These are phyloP conservation scores for Stomorhina lunata DNA, from an alignment of 2,888 invertebrate genomes.

Conservation along the genomic window DNA sequence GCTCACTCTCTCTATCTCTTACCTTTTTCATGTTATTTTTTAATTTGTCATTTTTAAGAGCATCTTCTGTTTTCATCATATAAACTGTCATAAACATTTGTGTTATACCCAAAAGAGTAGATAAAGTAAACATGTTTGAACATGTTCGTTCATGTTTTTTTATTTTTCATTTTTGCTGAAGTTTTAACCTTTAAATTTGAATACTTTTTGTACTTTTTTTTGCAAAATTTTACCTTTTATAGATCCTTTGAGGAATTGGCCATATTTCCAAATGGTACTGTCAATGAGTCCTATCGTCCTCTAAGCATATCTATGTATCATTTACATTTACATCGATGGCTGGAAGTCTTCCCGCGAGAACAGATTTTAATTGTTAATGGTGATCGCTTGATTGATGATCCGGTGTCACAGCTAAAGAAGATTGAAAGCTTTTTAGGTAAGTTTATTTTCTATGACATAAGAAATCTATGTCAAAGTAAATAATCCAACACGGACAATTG, in stretches of 20 bases:
- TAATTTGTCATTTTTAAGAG: background rate
- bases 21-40: background rate
- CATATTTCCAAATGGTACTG: slow-evolving; percentile 88
- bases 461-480: too few relatives aligned
- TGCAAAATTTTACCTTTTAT: background rate
- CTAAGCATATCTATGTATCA: slow-evolving; percentile 95
- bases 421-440: slow-evolving; percentile 93
- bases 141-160: too few relatives aligned
- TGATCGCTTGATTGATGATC: slow-evolving; percentile 93
- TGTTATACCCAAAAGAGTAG: too few relatives aligned
- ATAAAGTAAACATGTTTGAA: too few relatives aligned
- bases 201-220: slow-evolving; percentile 37
- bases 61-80: background rate
- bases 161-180: background rate
- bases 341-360: slow-evolving; percentile 93
- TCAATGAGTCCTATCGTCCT: slow-evolving; percentile 91
- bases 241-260: slow-evolving; percentile 91
- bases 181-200: background rate
- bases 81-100: background rate
- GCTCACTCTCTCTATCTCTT: too few relatives aligned
- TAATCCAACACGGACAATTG: too few relatives aligned
- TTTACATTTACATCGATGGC: slow-evolving; percentile 94
- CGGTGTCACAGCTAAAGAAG: slow-evolving; percentile 90
- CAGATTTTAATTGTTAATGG: slow-evolving; percentile 98
- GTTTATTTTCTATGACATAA: slow-evolving; percentile 68